Evolutionary conservation across 2,113 vertebrate species (phyloP).

Genomic region (Cepphus grylle): DNA sequence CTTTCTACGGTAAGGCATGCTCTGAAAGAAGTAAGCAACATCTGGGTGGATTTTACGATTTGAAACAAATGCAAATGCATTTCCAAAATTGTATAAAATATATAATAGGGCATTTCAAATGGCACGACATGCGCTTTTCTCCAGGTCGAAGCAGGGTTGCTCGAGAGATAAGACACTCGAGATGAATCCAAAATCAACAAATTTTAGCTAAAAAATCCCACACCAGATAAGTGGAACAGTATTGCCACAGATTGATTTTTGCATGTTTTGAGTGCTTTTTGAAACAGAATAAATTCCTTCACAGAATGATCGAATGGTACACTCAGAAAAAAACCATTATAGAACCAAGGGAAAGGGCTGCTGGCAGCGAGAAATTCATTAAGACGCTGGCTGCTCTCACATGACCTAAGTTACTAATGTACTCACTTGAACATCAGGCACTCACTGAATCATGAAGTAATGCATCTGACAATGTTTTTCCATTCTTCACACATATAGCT

Average conservation of each 20-base stretch:
- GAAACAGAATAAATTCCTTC: not conserved
- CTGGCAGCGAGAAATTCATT: constrained; percentile 60
- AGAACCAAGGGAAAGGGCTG: constrained; percentile 4
- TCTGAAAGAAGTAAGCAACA: constrained; percentile 71
- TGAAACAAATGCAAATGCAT: constrained; percentile 74
- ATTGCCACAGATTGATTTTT: not conserved
- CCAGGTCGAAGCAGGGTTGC: not conserved
- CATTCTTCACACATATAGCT: constrained; percentile 64
- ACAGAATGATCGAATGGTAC: not conserved
- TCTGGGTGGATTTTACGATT: constrained; percentile 75
- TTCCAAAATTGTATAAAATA: constrained; percentile 61
- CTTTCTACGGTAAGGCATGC: constrained; percentile 70
- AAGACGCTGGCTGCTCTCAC: constrained; percentile 59
- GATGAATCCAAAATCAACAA: not conserved
- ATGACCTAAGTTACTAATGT: constrained; percentile 56
- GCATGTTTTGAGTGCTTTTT: not conserved
- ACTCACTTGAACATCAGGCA: constrained; percentile 70
- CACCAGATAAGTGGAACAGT: not conserved
- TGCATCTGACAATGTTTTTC: constrained; percentile 77
- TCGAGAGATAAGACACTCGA: not conserved
- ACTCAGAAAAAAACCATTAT: not conserved
- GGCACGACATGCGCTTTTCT: not conserved
- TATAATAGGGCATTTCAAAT: constrained; percentile 51
- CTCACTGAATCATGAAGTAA: constrained; percentile 71
- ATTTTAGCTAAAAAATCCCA: not conserved